Conservation (phyloP, 2,888 invertebrate genomes). For the Cantharis flavilabris region DNA sequence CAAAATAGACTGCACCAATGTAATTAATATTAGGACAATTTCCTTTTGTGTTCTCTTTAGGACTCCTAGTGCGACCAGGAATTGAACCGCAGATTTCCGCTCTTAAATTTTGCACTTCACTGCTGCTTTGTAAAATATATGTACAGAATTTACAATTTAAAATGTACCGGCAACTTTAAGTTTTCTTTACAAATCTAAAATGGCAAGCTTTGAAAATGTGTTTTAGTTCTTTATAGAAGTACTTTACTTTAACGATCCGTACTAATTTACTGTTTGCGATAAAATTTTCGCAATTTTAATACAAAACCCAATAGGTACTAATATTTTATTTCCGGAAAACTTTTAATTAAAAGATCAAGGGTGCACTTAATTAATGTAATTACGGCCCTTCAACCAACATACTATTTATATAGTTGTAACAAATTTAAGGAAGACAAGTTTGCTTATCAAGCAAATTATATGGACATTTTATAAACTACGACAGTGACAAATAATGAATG, state of each 20-base stretch:
- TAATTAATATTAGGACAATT: too few species aligned
- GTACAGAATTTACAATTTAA: background rate
- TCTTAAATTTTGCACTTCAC: background rate
- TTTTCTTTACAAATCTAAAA: background rate
- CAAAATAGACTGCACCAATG: too few species aligned
- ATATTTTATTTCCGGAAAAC: background rate
- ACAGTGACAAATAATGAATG: constrained; percentile 1
- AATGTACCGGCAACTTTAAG: background rate
- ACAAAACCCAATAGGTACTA: background rate
- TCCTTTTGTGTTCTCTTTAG: too few species aligned
- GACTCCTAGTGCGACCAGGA: too few species aligned
- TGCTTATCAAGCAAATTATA: background rate
- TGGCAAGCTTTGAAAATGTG: background rate
- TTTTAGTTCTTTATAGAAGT: background rate
- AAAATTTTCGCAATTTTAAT: background rate
- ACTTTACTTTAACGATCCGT: background rate
- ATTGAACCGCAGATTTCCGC: too few species aligned
- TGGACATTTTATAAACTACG: background rate
- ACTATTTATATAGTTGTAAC: background rate
- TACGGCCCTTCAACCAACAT: background rate
- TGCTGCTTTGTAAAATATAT: background rate
- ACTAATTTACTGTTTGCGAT: background rate
- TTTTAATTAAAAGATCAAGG: background rate
- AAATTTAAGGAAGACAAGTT: background rate
- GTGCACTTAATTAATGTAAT: background rate